Percentiles rank a stretch among this genome's conserved stretches.
Evolutionary conservation across 2,888 invertebrate genomes (phyloP).

Genomic region (Apodemia hepburni): DNA sequence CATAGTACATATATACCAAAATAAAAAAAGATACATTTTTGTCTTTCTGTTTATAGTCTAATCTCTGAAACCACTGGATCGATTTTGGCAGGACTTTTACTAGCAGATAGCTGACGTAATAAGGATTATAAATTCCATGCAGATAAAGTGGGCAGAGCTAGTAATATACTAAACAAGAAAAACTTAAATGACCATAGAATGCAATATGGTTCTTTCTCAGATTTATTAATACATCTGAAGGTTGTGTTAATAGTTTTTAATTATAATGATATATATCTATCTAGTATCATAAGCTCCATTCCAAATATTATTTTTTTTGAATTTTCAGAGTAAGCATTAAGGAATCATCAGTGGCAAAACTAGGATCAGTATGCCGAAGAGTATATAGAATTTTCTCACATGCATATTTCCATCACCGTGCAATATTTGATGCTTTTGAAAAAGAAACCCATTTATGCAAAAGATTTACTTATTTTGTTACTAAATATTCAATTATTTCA

Average conservation of each 20-base stretch:
- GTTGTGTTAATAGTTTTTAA: background rate
- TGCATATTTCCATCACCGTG: conserved; percentile 98
- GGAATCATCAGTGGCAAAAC: conserved; percentile 98
- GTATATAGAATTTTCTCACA: conserved; percentile 99
- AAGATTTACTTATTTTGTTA: conserved; percentile 98
- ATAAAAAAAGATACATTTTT: no score
- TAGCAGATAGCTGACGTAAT: no score
- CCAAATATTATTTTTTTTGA: conserved; percentile 17
- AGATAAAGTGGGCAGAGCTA: no score
- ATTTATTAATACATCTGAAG: background rate
- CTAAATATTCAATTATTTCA: conserved; percentile 98
- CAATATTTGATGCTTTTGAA: conserved; percentile 99
- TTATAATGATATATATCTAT: no score
- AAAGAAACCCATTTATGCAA: conserved; percentile 97
- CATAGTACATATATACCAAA: no score
- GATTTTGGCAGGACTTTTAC: no score
- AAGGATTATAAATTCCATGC: no score
- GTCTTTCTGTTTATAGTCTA: no score
- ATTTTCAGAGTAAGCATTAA: conserved; percentile 96
- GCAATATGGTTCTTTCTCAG: no score
- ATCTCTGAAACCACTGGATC: no score
- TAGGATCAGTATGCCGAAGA: conserved; percentile 98
- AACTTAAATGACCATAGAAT: no score
- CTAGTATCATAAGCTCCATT: background rate
- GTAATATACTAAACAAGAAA: no score